Base-by-base conservation (phyloP, 2,888 invertebrate species). In the Nymphalis c-album region DNA sequence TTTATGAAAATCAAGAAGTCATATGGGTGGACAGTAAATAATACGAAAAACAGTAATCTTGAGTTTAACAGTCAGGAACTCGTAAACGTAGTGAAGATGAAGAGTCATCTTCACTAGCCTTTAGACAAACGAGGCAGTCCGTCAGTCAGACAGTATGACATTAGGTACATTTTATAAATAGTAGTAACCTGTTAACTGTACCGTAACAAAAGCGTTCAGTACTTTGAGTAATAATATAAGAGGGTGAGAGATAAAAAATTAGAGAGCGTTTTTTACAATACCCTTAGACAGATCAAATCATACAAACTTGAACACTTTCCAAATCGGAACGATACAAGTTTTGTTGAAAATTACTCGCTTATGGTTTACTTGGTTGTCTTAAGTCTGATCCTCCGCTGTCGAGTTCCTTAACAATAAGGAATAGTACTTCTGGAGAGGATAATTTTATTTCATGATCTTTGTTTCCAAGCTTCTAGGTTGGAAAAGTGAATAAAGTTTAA, bases 381-480 rank as follows among this genome's bases (percentile, higher is more conserved):
- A 58, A 57, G 57, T 67, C 66, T 50, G 61, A 46, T 61, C 26
- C 48, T 47, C 22, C 46, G 18, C 46, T 26, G 17, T 26, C 31
- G 50, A 17, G 31, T 61, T 46, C 18, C 18, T 57, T 45, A 61
- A 57, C 50, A 58, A 57, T 40, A 62, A 62, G 57, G 48, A 45
- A 50, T 20, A 22, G 46, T 26, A 60, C 46, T 35, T 35, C 46
- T 16, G 46, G 57, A 62, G 47, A 67, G 62, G 57, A 35, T 55
- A 66, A 66, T 61, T 67, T 62, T 62, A 67, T 67, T 62, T 62
- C 55, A 62, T 67, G 48, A 45, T 57, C 58, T 62, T 67, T 67
- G 67, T 62, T 67, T 67, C 61, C 35, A 55, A 61, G 55, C 51
- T 62, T 31, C 57, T 57, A 61, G 47, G 22, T 53, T n/a, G 48